Percentiles rank a stretch among this genome's conserved stretches.
Evolutionary conservation across 1,140 invertebrate genomes (phyloP).

Genomic region (Zelostemma sp.): DNA sequence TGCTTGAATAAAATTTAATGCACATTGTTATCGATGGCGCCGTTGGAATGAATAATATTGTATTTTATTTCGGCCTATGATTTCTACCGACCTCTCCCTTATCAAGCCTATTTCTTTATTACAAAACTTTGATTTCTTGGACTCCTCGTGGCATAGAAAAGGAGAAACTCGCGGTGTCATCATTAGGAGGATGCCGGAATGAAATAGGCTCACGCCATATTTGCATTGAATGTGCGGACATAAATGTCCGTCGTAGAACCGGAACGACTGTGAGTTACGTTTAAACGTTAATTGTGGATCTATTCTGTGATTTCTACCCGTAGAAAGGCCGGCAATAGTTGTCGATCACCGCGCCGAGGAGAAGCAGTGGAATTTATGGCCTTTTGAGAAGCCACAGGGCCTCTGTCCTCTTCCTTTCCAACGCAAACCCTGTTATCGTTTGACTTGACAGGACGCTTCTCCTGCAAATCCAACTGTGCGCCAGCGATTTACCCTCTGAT

Average conservation of each 20-base stretch:
- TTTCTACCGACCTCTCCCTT: too few species aligned
- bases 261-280: conserved; percentile 53
- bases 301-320: conserved; percentile 52
- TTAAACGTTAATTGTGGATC: conserved; percentile 57
- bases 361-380: conserved; percentile 51
- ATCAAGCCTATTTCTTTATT: too few species aligned
- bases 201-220: conserved; percentile 48
- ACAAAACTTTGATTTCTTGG: too few species aligned
- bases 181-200: conserved; percentile 48
- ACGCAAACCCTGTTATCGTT: conserved; percentile 37
- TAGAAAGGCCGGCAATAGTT: conserved; percentile 44
- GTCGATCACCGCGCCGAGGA: conserved; percentile 51
- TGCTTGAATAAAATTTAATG: too few species aligned
- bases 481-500: background rate
- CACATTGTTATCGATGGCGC: too few species aligned
- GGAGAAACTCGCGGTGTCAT: conserved; percentile 43
- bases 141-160: too few species aligned
- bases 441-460: conserved; percentile 19
- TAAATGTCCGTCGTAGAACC: conserved; percentile 49
- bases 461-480: conserved; percentile 16
- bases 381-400: conserved; percentile 35
- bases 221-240: conserved; percentile 56
- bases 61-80: too few species aligned
- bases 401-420: conserved; percentile 21
- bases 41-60: too few species aligned